These are phyloP conservation scores for Hyposoter dolosus DNA, from an alignment of 2,888 invertebrate genomes.

Conservation along the genomic window DNA sequence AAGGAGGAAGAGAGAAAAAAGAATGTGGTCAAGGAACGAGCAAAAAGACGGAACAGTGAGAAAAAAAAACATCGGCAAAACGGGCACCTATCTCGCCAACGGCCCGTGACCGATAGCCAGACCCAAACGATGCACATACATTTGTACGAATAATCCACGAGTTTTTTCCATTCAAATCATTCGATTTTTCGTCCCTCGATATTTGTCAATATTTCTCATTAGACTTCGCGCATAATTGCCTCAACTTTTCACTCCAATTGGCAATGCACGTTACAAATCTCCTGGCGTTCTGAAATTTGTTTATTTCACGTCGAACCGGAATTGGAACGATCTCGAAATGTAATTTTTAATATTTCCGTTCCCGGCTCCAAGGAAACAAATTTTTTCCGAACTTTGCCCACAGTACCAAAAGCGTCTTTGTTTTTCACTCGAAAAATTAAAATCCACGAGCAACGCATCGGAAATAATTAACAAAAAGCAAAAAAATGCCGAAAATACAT, in stretches of 20 bases:
- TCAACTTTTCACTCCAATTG: not conserved
- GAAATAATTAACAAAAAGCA: not conserved
- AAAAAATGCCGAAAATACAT: not conserved
- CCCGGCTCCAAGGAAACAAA: not conserved
- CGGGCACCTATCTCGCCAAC: constrained; percentile 69
- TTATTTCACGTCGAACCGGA: not conserved
- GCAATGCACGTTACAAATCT: not conserved
- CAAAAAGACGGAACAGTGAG: constrained; percentile 44
- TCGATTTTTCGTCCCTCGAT: not conserved
- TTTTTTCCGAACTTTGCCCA: not conserved
- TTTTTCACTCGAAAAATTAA: too few species aligned
- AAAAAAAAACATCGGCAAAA: constrained; percentile 58
- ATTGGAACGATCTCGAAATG: not conserved
- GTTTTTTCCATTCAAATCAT: not conserved
- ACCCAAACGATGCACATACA: constrained; percentile 38
- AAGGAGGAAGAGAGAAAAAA: constrained; percentile 33
- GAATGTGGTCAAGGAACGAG: constrained; percentile 44
- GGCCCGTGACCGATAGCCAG: constrained; percentile 69
- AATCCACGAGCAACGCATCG: not conserved
- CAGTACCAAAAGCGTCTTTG: too few species aligned
- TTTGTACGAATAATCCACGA: constrained; percentile 5
- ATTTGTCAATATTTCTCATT: not conserved
- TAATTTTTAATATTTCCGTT: not conserved
- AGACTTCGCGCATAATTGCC: not conserved
- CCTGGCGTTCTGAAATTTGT: not conserved